Percentiles rank a stretch among this genome's conserved stretches.
phyloP scores from a whole-genome alignment of 2,888 invertebrate species.

The Salpingus planirostris region DNA sequence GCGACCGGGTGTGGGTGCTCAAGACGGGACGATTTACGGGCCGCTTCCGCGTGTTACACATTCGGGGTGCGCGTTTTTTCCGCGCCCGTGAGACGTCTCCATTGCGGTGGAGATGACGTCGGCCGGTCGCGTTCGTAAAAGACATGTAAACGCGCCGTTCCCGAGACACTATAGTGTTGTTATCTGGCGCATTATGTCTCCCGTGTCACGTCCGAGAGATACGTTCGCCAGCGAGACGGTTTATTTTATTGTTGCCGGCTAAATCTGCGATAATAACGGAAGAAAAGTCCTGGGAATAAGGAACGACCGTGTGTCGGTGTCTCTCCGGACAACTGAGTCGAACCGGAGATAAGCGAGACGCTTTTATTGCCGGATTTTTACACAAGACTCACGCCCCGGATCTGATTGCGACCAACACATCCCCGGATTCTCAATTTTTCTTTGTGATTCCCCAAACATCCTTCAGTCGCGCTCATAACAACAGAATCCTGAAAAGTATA shows the following conservation, averaged over 20 bases:
- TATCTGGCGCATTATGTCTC: slow-evolving; percentile 32
- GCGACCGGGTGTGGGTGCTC: slow-evolving; percentile 34
- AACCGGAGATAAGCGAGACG: no score
- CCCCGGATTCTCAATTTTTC: no score
- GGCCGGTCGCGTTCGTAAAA: slow-evolving; percentile 19
- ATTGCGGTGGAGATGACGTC: no score
- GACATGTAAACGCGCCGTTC: slow-evolving; percentile 24
- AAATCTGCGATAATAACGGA: slow-evolving; percentile 25
- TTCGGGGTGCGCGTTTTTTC: slow-evolving; percentile 13
- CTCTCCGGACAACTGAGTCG: slow-evolving; percentile 23
- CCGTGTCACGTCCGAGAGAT: slow-evolving; percentile 33
- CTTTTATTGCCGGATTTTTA: no score
- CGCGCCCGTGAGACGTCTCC: no score
- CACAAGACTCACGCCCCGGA: no score
- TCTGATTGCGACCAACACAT: no score
- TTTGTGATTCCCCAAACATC: no score
- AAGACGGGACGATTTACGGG: slow-evolving; percentile 34
- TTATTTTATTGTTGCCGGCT: slow-evolving; percentile 24
- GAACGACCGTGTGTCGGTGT: slow-evolving; percentile 22
- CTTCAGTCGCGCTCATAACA: no score
- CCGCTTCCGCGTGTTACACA: slow-evolving; percentile 33
- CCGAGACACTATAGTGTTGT: slow-evolving; percentile 25
- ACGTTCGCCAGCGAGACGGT: slow-evolving; percentile 26
- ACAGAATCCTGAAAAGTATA: no score
- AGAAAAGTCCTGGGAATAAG: slow-evolving; percentile 21